Percentiles rank a stretch among this genome's conserved stretches.
phyloP scores from a whole-genome alignment of 2,888 invertebrate species.

The Euzetes globulus region DNA sequence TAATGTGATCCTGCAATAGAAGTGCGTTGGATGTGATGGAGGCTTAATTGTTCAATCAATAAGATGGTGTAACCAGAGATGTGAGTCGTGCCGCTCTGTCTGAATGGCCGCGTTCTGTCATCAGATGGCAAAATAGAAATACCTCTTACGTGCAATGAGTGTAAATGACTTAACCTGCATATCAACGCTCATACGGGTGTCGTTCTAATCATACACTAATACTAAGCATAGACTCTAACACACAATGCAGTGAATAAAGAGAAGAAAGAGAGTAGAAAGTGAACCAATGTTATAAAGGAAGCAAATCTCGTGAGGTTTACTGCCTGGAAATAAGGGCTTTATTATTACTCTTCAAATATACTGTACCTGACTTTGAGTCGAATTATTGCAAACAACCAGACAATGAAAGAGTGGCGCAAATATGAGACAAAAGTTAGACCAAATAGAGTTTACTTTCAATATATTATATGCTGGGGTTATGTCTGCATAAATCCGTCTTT shows the following conservation, averaged over 20 bases:
- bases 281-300: constrained; percentile 4
- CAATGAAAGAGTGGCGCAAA: constrained; percentile 20
- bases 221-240: neutral
- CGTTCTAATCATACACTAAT: constrained; percentile 21
- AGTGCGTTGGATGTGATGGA: constrained; percentile 1
- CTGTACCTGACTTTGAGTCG: constrained; percentile 16
- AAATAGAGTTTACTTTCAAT: constrained; percentile 9
- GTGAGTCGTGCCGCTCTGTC: neutral
- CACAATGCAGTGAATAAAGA: neutral
- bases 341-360: neutral
- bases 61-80: constrained; percentile 29
- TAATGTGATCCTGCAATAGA: neutral
- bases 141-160: constrained; percentile 18
- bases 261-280: constrained; percentile 9
- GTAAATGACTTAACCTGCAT: constrained; percentile 28
- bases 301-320: constrained; percentile 27
- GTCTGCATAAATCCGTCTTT: constrained; percentile 20
- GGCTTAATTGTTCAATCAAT: constrained; percentile 27
- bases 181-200: constrained; percentile 20
- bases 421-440: constrained; percentile 12
- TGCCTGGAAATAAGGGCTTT: constrained; percentile 25
- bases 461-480: constrained; percentile 26
- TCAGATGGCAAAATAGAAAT: constrained; percentile 20
- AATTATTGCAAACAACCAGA: neutral
- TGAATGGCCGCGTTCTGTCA: constrained; percentile 20